A percentile compares a stretch with the other conserved stretches of the same genome.
Conservation (phyloP, 1,140 invertebrate species). For the Bicyclus anynana region DNA sequence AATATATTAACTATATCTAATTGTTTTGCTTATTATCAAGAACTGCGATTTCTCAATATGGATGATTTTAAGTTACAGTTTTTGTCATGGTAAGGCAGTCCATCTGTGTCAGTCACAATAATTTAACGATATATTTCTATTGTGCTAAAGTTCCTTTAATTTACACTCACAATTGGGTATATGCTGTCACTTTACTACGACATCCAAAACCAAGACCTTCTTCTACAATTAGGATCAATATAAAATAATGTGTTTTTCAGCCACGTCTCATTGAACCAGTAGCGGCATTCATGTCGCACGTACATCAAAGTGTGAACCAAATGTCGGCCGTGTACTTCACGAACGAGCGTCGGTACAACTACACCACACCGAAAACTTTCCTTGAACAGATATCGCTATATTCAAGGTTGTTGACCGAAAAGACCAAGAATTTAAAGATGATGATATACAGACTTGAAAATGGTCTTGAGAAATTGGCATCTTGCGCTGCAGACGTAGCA, state of each 20-base stretch:
- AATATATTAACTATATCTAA: too few relatives aligned
- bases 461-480: slow-evolving; percentile 91
- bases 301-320: slow-evolving; percentile 92
- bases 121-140: too few relatives aligned
- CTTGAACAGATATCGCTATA: slow-evolving; percentile 96
- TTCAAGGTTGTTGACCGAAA: slow-evolving; percentile 87
- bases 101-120: too few relatives aligned
- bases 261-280: slow-evolving; percentile 80
- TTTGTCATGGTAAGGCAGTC: too few relatives aligned
- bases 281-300: slow-evolving; percentile 93
- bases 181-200: too few relatives aligned
- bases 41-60: too few relatives aligned
- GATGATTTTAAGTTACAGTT: too few relatives aligned
- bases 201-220: too few relatives aligned
- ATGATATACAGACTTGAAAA: slow-evolving; percentile 91
- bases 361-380: slow-evolving; percentile 97
- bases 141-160: too few relatives aligned
- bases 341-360: slow-evolving; percentile 96
- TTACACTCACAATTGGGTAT: too few relatives aligned
- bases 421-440: slow-evolving; percentile 86
- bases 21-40: too few relatives aligned
- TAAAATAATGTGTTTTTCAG: slow-evolving; percentile 45
- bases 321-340: slow-evolving; percentile 88
- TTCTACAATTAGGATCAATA: too few relatives aligned
- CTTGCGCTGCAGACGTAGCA: slow-evolving; percentile 88